Percentiles rank a stretch among this genome's conserved stretches.
phyloP scores from a whole-genome alignment of 2,797 vertebrate species.

The Sphenopsis melanotis region DNA sequence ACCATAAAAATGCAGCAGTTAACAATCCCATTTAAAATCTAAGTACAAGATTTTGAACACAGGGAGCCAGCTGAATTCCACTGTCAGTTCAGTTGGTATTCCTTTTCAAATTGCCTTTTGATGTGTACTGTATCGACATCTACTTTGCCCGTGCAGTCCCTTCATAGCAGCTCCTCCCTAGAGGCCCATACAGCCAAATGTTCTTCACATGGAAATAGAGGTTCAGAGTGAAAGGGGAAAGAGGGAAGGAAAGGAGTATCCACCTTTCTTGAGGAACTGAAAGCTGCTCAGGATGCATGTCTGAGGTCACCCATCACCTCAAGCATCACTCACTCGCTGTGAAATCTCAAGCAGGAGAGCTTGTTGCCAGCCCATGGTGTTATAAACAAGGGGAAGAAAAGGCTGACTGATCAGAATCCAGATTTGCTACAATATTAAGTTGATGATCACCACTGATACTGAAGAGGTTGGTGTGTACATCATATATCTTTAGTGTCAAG shows the following conservation, averaged over 20 bases:
- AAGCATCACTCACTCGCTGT: not conserved
- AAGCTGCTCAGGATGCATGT: not conserved
- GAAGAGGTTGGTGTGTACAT: not conserved
- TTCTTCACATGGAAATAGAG: not conserved
- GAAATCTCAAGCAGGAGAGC: not conserved
- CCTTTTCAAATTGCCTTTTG: not conserved
- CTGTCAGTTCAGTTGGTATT: not conserved
- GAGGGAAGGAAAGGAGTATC: not conserved
- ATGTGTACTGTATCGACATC: not conserved
- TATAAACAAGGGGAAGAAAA: not conserved
- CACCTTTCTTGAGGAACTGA: not conserved
- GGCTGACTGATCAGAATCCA: not conserved
- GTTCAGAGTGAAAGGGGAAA: not conserved
- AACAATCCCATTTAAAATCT: not conserved
- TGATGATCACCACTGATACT: not conserved
- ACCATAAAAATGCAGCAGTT: not conserved
- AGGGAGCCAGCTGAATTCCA: not conserved
- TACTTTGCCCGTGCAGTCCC: not conserved
- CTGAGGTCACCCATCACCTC: accelerated
- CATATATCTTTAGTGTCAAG: not conserved
- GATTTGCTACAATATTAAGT: not conserved
- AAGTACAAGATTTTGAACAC: not conserved
- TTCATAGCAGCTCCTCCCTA: not conserved
- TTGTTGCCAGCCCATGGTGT: not conserved
- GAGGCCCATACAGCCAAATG: not conserved